Evolutionary conservation across 2,113 vertebrate species (phyloP).

Genomic region (Ifrita kowaldi): DNA sequence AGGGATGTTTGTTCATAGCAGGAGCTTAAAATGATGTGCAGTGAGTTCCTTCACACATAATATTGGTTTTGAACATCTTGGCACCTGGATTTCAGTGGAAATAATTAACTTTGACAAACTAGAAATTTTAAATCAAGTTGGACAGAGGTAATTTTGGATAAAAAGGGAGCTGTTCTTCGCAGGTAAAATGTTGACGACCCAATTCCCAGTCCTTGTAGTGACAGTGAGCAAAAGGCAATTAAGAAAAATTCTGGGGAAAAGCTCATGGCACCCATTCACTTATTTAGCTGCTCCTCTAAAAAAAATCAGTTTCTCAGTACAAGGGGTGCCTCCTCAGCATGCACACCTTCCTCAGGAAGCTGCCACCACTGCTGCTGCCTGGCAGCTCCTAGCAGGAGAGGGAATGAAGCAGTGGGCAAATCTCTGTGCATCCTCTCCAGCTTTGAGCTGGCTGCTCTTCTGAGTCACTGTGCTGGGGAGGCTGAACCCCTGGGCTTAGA

Average conservation of each 20-base stretch:
- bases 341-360: not conserved
- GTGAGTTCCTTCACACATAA: not conserved
- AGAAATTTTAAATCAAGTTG: not conserved
- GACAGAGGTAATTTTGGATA: not conserved
- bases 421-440: not conserved
- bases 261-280: not conserved
- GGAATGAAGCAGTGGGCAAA: not conserved
- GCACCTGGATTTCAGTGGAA: not conserved
- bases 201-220: not conserved
- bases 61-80: not conserved
- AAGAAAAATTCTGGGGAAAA: not conserved
- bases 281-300: not conserved
- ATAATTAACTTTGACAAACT: not conserved
- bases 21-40: not conserved
- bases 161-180: slow-evolving; percentile 1
- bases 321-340: not conserved
- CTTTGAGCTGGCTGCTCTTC: not conserved
- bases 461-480: not conserved
- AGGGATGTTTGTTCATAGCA: not conserved
- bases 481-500: not conserved
- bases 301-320: not conserved
- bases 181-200: not conserved
- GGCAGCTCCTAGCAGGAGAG: not conserved
- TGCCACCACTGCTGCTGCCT: not conserved
- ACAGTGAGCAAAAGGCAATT: not conserved